Base-by-base conservation (phyloP, 2,797 vertebrate species). In the Melanotaenia trifasciata region DNA sequence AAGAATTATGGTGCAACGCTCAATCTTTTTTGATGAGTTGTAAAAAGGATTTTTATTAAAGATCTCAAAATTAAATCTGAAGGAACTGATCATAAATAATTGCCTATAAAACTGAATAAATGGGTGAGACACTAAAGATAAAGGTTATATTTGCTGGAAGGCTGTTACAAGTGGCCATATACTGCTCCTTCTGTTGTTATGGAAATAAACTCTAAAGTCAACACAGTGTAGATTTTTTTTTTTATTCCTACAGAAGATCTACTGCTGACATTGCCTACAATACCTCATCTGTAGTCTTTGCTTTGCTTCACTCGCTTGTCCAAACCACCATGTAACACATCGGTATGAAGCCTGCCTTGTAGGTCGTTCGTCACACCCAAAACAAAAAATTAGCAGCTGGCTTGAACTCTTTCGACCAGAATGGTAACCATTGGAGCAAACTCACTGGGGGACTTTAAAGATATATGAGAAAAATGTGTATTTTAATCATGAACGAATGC, bases 11-110 rank as follows among this genome's bases (percentile, higher is more conserved):
- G 7, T 47, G 28, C 24, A 1, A 45, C 3, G 18, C 11, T 32
- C 26, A 43, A 67, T 59, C 58, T 36, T 33, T 50, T 24, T 61
- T 61, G 22, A 47, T 72, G 40, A 66, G 68, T 33, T 60, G 60
- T 28, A 30, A 30, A 36, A 30, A 56, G 9, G 11, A 54, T 54
- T 64, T 70, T 45, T 45, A 22, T n/a, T n/a, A 58, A n/a, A 56
- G 6, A 58, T 51, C 67, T 40, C 13, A 33, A 24, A 59, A 58
- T 53, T 36, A 51, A 64, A 38, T 14, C 38, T 20, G 69, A 61
- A 30, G 61, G 26, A 6, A 35, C 8, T 53, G 14, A 67, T 51
- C 26, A 66, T n/a, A 54, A 35, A 80, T 38, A 50, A 35, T 7
- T 53, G 1, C 0, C 3, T 24, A 10, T 26, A 40, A 56, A 50